A percentile compares a stretch with the other conserved stretches of the same genome.
Evolutionary conservation across 53 echinoderm and acorn worm genomes (phyloP).

Genomic region (Paracentrotus lividus): DNA sequence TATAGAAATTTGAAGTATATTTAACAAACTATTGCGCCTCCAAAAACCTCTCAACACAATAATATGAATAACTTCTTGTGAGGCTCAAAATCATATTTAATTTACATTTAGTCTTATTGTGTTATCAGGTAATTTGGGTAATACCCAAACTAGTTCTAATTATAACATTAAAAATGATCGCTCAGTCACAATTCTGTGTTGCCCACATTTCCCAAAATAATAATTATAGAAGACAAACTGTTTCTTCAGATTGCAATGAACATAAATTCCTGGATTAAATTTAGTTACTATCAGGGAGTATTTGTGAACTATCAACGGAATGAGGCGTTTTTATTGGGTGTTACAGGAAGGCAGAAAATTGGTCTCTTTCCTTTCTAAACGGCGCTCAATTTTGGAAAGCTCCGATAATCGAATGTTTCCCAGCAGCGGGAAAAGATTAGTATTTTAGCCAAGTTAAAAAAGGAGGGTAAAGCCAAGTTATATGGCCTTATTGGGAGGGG

Average conservation of each 20-base stretch:
- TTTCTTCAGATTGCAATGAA: neutral
- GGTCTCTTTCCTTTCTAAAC: neutral
- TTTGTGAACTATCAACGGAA: neutral
- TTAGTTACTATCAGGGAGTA: neutral
- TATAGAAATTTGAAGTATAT: too few species aligned
- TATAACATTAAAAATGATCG: too few species aligned
- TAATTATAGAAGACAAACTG: neutral
- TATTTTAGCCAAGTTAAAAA: neutral
- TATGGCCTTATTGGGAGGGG: neutral
- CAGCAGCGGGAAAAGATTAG: neutral
- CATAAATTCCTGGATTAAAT: neutral
- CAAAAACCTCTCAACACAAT: too few species aligned
- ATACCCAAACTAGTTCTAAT: too few species aligned
- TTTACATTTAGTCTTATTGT: too few species aligned
- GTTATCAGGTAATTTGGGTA: too few species aligned
- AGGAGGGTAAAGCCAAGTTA: neutral
- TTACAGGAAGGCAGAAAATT: slow-evolving; percentile 50
- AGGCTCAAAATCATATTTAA: too few species aligned
- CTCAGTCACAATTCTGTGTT: too few species aligned
- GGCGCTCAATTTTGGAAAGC: neutral
- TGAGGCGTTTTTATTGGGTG: neutral
- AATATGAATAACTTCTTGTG: too few species aligned
- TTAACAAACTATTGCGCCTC: too few species aligned
- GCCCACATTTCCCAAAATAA: too few species aligned
- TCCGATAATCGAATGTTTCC: neutral